Base-by-base conservation (phyloP, 2,888 invertebrate genomes). In the Polylopha cassiicola region DNA sequence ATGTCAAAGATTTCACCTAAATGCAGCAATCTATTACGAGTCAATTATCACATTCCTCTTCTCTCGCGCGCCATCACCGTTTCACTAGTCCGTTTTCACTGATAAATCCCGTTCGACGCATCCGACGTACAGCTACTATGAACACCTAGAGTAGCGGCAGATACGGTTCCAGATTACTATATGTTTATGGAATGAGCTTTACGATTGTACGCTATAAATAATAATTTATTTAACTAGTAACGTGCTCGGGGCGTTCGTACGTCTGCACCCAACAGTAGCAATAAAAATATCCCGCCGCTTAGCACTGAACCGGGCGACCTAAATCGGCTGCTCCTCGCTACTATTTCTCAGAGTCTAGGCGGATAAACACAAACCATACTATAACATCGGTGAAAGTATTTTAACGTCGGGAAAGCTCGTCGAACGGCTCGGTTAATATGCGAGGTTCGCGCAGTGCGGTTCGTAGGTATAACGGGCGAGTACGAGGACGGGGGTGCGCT, bases 271-370 rank as follows among this genome's bases (percentile, higher is more conserved):
- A 72, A 76, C 73, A 68, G 75, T 71, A 69, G 75, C 67, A 77
- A 80, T 84, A 84, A 84, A 85, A 85, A 85, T 85, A 85, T 79
- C 82, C 72, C 79, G 71, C 77, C 76, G 76, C 77, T 41, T 72
- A 76, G 75, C 73, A 65, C 70, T 62, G 76, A 73, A 71, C 84
- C 84, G 84, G 84, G 82, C 81, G 84, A 85, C 84, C 84, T 80
- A 82, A 69, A 80, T 85, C 73, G 62, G 69, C 70, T 55, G 69
- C 68, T 68, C 55, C 57, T 65, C 63, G 64, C 61, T 54, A 62
- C 67, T 58, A 58, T 58, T 57, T 60, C 53, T 58, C 57, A 50
- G 61, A 61, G 59, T 66, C 61, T 58, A 59, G 53, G 53, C 54
- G 62, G 60, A 62, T 57, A 58, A 64, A 60, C 55, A 52, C 48